These are phyloP conservation scores for Euphydryas editha DNA, from an alignment of 2,888 invertebrate species.

Conservation along the genomic window DNA sequence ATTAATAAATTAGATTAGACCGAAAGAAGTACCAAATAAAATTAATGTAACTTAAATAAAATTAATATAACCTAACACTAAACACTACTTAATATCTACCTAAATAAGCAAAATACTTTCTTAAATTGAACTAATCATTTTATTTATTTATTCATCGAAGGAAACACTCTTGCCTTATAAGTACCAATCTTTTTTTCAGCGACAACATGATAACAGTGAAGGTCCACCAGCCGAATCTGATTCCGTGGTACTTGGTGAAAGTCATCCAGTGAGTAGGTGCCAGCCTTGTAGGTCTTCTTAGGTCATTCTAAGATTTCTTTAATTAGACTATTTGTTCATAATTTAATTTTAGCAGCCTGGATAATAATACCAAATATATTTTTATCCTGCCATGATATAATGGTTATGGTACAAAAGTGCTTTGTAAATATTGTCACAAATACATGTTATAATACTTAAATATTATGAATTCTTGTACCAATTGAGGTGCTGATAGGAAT, in stretches of 20 bases:
- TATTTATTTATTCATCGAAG: background rate
- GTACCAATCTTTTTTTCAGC: constrained; percentile 73
- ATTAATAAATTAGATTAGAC: too few species aligned
- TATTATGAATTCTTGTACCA: constrained; percentile 26
- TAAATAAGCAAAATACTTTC: too few species aligned
- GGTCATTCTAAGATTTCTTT: constrained; percentile 29
- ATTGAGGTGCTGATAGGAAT: constrained; percentile 28
- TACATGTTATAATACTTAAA: background rate
- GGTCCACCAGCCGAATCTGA: constrained; percentile 85
- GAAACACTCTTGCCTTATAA: too few species aligned
- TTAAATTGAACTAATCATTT: background rate
- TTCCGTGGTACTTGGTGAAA: constrained; percentile 87
- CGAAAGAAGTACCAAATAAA: too few species aligned
- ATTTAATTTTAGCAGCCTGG: constrained; percentile 19
- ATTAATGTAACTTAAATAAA: too few species aligned
- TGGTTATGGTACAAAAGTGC: constrained; percentile 19
- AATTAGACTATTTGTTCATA: constrained; percentile 31
- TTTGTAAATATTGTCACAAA: constrained; percentile 34
- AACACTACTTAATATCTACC: too few species aligned
- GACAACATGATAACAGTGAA: constrained; percentile 88
- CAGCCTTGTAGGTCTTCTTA: constrained; percentile 84
- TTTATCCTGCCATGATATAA: constrained; percentile 21
- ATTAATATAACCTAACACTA: too few species aligned
- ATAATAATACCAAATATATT: constrained; percentile 38
- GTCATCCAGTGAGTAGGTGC: constrained; percentile 86